Conservation (phyloP, 2,113 vertebrate species). For the Excalfactoria chinensis region DNA sequence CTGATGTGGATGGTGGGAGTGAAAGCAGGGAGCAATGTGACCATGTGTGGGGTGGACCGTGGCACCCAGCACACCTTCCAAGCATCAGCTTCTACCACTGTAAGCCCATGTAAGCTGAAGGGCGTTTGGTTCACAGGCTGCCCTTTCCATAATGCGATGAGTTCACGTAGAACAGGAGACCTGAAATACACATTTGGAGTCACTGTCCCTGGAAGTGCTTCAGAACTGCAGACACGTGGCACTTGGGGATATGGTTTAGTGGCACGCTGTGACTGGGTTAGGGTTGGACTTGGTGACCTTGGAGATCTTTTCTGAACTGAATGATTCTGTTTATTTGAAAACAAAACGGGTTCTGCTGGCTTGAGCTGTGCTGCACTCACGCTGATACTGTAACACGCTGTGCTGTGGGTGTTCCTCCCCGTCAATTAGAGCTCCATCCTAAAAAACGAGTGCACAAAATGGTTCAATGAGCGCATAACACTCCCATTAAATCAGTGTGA, state of each 20-base stretch:
- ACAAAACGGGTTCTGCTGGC: neutral
- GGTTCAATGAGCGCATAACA: neutral
- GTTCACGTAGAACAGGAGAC: neutral
- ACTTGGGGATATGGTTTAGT: too few species aligned
- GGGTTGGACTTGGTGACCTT: too few species aligned
- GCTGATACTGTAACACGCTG: neutral
- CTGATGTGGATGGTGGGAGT: neutral
- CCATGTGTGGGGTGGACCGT: neutral
- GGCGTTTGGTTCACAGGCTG: too few species aligned
- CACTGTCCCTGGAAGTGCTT: too few species aligned
- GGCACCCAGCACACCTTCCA: too few species aligned
- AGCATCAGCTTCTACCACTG: fast-evolving
- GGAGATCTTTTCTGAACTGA: too few species aligned
- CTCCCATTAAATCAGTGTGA: neutral
- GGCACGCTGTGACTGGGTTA: too few species aligned
- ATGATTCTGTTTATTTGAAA: neutral
- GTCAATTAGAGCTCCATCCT: neutral
- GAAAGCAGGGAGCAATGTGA: neutral
- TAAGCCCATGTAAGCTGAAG: fast-evolving
- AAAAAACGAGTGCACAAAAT: neutral
- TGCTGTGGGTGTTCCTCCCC: neutral
- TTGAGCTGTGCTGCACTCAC: neutral
- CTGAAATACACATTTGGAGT: too few species aligned
- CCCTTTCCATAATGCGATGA: neutral
- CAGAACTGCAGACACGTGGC: too few species aligned